Conservation (phyloP, 2,113 vertebrate species). For the Smithornis capensis region DNA sequence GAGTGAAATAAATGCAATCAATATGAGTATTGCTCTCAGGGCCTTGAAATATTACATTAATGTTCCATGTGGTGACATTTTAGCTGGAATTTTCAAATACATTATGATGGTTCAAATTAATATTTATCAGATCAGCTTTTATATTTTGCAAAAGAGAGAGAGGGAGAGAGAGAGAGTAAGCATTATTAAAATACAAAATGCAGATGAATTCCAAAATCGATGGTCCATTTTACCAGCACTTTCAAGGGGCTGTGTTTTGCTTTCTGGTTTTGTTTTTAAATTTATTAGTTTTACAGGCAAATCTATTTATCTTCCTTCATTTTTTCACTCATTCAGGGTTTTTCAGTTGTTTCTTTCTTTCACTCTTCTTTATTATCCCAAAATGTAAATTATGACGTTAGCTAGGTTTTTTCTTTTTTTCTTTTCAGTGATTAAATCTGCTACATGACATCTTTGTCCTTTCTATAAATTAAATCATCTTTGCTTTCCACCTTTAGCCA, state of each 20-base stretch:
- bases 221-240: constrained; percentile 86
- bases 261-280: constrained; percentile 83
- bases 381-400: constrained; percentile 84
- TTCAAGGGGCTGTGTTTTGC: constrained; percentile 79
- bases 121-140: constrained; percentile 99
- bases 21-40: constrained; percentile 99
- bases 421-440: constrained; percentile 85
- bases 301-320: constrained; percentile 75
- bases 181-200: constrained; percentile 95
- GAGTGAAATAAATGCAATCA: constrained; percentile 99
- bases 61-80: constrained; percentile 99
- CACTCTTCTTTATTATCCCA: constrained; percentile 80
- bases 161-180: constrained; percentile 73
- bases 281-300: constrained; percentile 83
- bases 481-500: constrained; percentile 79
- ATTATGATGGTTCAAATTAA: constrained; percentile 99
- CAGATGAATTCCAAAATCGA: constrained; percentile 87
- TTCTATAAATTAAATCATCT: constrained; percentile 86
- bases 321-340: constrained; percentile 53
- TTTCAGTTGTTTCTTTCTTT: constrained; percentile 72
- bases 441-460: constrained; percentile 85
- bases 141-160: constrained; percentile 98
- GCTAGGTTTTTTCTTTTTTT: constrained; percentile 68
- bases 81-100: constrained; percentile 99
- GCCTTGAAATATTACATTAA: constrained; percentile 99